A percentile compares a stretch with the other conserved stretches of the same genome.
These are phyloP conservation scores for Dolichomitus sp. DNA, from an alignment of 2,888 invertebrate species.

Conservation along the genomic window DNA sequence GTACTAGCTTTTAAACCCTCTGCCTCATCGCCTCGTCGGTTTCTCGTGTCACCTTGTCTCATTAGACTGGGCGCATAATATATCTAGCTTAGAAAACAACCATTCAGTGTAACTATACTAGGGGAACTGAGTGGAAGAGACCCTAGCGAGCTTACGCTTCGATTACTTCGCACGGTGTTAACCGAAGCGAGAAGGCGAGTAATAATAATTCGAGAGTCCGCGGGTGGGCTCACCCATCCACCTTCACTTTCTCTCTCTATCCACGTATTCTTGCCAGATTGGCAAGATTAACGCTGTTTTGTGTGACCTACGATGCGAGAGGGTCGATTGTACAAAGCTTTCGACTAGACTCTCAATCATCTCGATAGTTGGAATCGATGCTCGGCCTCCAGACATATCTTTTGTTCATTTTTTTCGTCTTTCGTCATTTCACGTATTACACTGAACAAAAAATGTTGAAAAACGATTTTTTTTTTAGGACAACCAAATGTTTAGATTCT, in stretches of 20 bases:
- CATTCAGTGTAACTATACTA: not conserved
- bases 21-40: conserved; percentile 19
- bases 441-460: too few species aligned
- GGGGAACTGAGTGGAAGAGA: conserved; percentile 12
- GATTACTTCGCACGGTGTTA: conserved; percentile 51
- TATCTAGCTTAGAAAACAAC: conserved; percentile 17
- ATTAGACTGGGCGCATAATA: conserved; percentile 40
- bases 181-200: conserved; percentile 33
- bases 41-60: conserved; percentile 28
- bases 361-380: conserved; percentile 9
- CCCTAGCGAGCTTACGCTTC: conserved; percentile 46
- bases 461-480: too few species aligned
- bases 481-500: too few species aligned
- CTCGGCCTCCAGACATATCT: not conserved
- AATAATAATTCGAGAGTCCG: conserved; percentile 55
- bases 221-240: conserved; percentile 38
- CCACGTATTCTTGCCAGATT: conserved; percentile 52
- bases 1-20: not conserved
- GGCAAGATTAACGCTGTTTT: conserved; percentile 59
- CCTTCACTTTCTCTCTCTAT: conserved; percentile 5
- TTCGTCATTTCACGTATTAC: not conserved
- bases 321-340: conserved; percentile 35
- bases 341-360: conserved; percentile 4
- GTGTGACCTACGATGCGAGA: conserved; percentile 45
- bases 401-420: conserved; percentile 4